phyloP scores from a whole-genome alignment of 2,113 vertebrate species.

The Orthonyx spaldingii region DNA sequence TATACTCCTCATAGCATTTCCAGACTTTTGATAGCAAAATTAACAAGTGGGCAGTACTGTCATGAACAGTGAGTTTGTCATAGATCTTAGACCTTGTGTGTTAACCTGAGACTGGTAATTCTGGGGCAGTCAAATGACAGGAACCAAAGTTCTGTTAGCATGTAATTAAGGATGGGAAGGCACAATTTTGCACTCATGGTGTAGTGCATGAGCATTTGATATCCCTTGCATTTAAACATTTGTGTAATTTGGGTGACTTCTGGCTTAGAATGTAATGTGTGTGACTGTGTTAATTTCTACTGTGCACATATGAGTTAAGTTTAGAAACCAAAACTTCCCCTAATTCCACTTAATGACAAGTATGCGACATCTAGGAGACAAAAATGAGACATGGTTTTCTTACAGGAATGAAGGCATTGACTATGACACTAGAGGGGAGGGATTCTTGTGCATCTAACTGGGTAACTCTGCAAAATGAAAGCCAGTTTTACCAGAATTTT shows the following conservation, averaged over 20 bases:
- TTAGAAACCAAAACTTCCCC: not conserved
- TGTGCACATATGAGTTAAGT: not conserved
- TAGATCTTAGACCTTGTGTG: not conserved
- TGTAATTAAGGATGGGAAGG: not conserved
- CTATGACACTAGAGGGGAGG: not conserved
- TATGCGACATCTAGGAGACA: not conserved
- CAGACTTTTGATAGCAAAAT: not conserved
- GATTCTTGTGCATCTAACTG: not conserved
- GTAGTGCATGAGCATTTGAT: not conserved
- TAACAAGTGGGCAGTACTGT: not conserved
- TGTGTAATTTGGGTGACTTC: not conserved
- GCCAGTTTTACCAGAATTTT: not conserved
- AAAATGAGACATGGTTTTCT: not conserved
- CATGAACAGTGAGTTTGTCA: not conserved
- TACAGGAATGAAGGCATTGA: not conserved
- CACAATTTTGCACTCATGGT: not conserved
- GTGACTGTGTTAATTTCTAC: not conserved
- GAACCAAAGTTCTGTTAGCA: not conserved
- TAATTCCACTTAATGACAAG: not conserved
- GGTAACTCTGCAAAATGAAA: not conserved
- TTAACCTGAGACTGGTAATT: not conserved
- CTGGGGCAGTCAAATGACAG: not conserved
- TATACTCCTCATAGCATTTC: not conserved
- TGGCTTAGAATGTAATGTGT: not conserved
- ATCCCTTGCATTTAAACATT: not conserved